Evolutionary conservation across 2,888 invertebrate species (phyloP).

Genomic region (Megalurothrips usitatus): DNA sequence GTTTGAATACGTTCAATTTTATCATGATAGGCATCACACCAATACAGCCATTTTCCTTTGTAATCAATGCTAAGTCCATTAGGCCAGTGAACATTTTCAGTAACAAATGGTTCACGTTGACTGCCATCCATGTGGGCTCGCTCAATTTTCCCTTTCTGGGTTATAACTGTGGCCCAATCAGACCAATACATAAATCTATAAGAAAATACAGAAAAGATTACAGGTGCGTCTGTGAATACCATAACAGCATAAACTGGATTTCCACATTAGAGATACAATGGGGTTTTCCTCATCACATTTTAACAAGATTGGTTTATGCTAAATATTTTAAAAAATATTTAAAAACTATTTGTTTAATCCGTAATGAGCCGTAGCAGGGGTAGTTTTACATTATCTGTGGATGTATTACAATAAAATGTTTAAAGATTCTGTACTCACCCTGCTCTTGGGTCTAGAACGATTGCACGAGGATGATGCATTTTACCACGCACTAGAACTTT

Average conservation of each 20-base stretch:
- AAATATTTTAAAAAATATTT: constrained; percentile 30
- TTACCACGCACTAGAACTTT: constrained; percentile 56
- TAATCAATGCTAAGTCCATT: constrained; percentile 68
- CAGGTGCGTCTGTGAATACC: not conserved
- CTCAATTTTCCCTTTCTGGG: constrained; percentile 57
- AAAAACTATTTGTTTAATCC: no score
- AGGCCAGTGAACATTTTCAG: constrained; percentile 62
- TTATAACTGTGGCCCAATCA: constrained; percentile 57
- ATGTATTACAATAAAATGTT: constrained; percentile 32
- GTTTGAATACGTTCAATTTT: constrained; percentile 62
- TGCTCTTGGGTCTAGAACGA: constrained; percentile 62
- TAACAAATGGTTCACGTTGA: constrained; percentile 54
- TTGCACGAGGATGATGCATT: constrained; percentile 59
- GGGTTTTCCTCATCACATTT: not conserved
- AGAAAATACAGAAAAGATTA: constrained; percentile 29
- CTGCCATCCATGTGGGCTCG: constrained; percentile 71
- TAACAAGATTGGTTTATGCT: not conserved
- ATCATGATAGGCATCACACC: constrained; percentile 68
- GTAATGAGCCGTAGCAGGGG: no score
- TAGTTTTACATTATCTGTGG: no score
- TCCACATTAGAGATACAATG: not conserved
- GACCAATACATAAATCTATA: constrained; percentile 67
- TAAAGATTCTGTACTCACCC: constrained; percentile 50
- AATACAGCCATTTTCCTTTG: constrained; percentile 55
- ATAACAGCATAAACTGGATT: not conserved